phyloP scores from a whole-genome alignment of 2,888 invertebrate species.

The Octodonta nipae region DNA sequence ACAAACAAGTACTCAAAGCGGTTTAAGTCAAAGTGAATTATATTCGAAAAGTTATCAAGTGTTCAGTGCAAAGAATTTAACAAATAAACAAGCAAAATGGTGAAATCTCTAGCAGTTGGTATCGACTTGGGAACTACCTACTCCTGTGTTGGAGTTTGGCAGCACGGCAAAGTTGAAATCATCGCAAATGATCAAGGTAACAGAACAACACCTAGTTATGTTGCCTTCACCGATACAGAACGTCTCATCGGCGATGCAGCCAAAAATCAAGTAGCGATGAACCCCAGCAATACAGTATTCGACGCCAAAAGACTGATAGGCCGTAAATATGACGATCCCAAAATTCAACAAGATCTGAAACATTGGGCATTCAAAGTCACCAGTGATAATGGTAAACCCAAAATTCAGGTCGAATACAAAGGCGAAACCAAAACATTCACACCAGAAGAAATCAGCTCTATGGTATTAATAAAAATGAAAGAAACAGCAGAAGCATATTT shows the following conservation, averaged over 20 bases:
- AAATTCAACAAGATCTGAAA: constrained; percentile 67
- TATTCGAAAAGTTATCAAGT: background rate
- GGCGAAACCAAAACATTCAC: constrained; percentile 50
- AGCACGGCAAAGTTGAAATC: constrained; percentile 70
- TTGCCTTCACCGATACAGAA: constrained; percentile 58
- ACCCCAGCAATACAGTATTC: constrained; percentile 59
- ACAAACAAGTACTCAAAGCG: constrained; percentile 1
- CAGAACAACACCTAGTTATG: constrained; percentile 69
- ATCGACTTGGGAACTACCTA: constrained; percentile 82
- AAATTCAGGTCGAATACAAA: constrained; percentile 53
- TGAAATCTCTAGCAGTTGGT: constrained; percentile 47
- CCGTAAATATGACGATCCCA: constrained; percentile 58
- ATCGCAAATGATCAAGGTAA: constrained; percentile 79
- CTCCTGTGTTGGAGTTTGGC: constrained; percentile 75
- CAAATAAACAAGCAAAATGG: constrained; percentile 7
- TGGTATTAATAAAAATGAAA: constrained; percentile 41
- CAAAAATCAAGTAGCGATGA: constrained; percentile 58
- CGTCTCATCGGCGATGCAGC: constrained; percentile 57
- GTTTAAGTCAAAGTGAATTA: constrained; percentile 1
- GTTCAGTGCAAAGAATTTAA: background rate
- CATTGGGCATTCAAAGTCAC: constrained; percentile 72
- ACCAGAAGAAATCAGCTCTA: constrained; percentile 58
- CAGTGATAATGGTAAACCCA: constrained; percentile 51
- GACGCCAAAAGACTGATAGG: constrained; percentile 68
- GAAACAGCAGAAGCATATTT: constrained; percentile 24